Percentiles rank a stretch among this genome's conserved stretches.
These are phyloP conservation scores for Isoperla grammatica DNA, from an alignment of 2,888 invertebrate species.

Conservation along the genomic window DNA sequence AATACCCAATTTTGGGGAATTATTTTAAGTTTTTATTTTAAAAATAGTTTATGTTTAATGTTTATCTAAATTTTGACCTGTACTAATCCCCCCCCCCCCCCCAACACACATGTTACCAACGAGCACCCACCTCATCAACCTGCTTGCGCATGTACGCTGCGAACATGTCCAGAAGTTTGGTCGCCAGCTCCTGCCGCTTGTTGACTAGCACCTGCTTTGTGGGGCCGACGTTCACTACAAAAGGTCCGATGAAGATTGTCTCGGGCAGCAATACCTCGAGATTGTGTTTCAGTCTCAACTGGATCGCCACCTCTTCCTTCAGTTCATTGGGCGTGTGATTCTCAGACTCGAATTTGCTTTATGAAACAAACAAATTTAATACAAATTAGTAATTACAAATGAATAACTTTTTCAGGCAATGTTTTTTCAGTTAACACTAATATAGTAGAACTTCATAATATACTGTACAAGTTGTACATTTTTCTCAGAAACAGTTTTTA, in stretches of 20 bases:
- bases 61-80: no score
- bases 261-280: slow-evolving; percentile 64
- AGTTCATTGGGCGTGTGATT: slow-evolving; percentile 63
- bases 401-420: not conserved
- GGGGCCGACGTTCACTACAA: slow-evolving; percentile 60
- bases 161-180: slow-evolving; percentile 64
- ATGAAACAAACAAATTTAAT: slow-evolving; percentile 24
- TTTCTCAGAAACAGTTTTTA: not conserved
- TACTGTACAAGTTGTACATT: not conserved
- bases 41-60: no score
- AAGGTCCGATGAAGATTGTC: slow-evolving; percentile 72
- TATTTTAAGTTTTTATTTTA: no score
- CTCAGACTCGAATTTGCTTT: slow-evolving; percentile 51
- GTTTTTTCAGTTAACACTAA: not conserved
- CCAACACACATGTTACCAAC: no score
- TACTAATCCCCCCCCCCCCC: no score
- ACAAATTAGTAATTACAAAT: not conserved
- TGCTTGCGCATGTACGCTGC: slow-evolving; percentile 58
- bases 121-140: slow-evolving; percentile 59
- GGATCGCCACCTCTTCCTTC: slow-evolving; percentile 63
- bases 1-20: no score
- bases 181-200: slow-evolving; percentile 65
- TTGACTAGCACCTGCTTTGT: slow-evolving; percentile 61
- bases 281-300: slow-evolving; percentile 58
- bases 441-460: not conserved